phyloP scores from a whole-genome alignment of 2,888 invertebrate species.

The Cantharis flavilabris region DNA sequence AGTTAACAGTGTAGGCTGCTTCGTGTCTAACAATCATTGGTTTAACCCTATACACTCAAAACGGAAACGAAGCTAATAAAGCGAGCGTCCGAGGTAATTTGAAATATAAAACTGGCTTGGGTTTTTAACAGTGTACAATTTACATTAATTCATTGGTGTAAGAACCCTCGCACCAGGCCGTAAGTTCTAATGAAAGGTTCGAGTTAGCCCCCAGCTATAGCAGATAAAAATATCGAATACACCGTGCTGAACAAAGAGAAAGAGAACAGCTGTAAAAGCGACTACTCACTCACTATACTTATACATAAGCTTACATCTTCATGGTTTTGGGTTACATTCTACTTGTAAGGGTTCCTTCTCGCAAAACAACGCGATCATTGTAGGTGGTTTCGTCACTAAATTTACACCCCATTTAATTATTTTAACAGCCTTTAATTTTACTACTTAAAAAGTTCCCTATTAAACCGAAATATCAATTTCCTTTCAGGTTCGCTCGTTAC shows the following conservation, averaged over 20 bases:
- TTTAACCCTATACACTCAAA: slow-evolving; percentile 39
- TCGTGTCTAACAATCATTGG: slow-evolving; percentile 44
- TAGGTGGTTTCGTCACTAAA: slow-evolving; percentile 14
- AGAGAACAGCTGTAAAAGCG: slow-evolving; percentile 21
- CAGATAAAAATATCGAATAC: slow-evolving; percentile 9
- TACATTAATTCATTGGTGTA: slow-evolving; percentile 48
- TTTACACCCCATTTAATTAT: neutral
- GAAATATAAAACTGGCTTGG: neutral
- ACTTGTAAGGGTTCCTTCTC: slow-evolving; percentile 17
- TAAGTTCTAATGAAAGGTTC: slow-evolving; percentile 43
- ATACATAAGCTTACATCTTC: slow-evolving; percentile 13
- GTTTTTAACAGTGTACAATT: slow-evolving; percentile 41
- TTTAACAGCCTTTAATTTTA: neutral
- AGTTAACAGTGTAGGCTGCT: slow-evolving; percentile 35
- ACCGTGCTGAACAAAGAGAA: slow-evolving; percentile 9
- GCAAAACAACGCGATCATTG: slow-evolving; percentile 3
- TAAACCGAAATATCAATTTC: neutral
- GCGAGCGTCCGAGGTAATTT: neutral
- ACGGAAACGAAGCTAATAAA: slow-evolving; percentile 12
- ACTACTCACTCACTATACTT: slow-evolving; percentile 7
- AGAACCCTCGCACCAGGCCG: slow-evolving; percentile 44
- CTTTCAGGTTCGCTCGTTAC: neutral
- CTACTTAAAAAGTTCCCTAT: neutral
- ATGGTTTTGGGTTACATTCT: slow-evolving; percentile 21
- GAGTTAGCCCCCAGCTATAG: slow-evolving; percentile 40